These are phyloP conservation scores for Acrocephalus kingi DNA, from an alignment of 2,113 vertebrate genomes.

Conservation along the genomic window DNA sequence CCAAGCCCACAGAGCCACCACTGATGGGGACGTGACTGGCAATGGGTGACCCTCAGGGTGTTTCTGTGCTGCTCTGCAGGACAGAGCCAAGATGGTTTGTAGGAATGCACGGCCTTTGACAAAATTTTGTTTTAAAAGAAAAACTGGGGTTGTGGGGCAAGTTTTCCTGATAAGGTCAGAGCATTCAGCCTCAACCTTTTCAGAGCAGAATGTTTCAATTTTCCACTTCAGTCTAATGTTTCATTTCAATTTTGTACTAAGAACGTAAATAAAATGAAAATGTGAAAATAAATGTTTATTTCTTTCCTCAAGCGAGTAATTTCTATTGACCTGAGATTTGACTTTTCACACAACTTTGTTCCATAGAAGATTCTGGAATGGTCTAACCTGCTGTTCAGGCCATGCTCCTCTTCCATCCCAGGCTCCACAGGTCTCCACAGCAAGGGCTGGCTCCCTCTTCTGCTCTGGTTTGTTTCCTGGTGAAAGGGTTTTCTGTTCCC, in stretches of 20 bases:
- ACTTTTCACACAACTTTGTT: neutral
- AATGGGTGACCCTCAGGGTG: neutral
- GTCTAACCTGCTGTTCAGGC: neutral
- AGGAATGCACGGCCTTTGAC: neutral
- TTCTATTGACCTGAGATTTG: neutral
- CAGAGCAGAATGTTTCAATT: constrained; percentile 11
- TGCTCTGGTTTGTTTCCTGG: neutral
- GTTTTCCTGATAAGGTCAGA: constrained; percentile 33
- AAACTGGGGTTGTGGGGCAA: neutral
- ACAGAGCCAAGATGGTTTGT: neutral
- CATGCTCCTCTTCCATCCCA: neutral
- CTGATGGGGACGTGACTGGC: fast-evolving
- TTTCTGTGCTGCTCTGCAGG: neutral
- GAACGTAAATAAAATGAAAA: neutral
- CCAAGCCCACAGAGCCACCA: fast-evolving
- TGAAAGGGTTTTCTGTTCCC: neutral
- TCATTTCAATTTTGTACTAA: neutral
- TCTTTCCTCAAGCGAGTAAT: neutral
- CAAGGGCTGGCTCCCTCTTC: fast-evolving
- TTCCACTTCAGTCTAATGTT: neutral
- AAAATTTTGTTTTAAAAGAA: neutral
- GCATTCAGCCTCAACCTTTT: constrained; percentile 25
- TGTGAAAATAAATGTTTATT: neutral
- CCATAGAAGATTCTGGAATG: neutral
- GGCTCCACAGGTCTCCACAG: too few relatives aligned